Evolutionary conservation across 2,888 invertebrate species (phyloP).

Genomic region (Smittia aterrima): DNA sequence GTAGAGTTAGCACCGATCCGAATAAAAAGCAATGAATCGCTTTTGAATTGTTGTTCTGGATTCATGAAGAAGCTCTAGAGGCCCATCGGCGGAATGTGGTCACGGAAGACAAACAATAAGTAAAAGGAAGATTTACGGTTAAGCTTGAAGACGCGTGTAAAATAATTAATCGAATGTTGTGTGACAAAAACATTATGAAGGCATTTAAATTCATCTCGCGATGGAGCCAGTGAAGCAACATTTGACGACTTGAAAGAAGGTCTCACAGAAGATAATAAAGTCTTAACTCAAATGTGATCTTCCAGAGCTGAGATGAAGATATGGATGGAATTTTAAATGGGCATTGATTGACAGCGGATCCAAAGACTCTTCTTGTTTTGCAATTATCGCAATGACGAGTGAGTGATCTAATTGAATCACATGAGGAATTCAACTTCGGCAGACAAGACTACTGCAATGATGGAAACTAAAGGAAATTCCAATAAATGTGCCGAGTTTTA

Average conservation of each 20-base stretch:
- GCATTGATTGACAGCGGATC: not conserved
- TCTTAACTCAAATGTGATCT: not conserved
- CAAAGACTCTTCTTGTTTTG: not conserved
- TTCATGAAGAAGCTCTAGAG: not conserved
- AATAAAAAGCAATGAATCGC: not conserved
- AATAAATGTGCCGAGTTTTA: not conserved
- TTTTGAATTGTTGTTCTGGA: constrained; percentile 18
- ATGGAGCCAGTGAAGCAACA: not conserved
- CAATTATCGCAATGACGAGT: not conserved
- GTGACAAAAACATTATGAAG: constrained; percentile 21
- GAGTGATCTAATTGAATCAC: not conserved
- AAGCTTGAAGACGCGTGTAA: constrained; percentile 14
- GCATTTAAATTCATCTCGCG: not conserved
- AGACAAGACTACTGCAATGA: not conserved
- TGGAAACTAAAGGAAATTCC: not conserved
- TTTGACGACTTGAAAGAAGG: too few relatives aligned
- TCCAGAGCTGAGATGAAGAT: not conserved
- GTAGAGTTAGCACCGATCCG: constrained; percentile 25
- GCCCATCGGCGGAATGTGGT: not conserved
- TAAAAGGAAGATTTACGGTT: constrained; percentile 23
- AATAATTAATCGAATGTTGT: constrained; percentile 23
- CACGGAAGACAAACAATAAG: not conserved
- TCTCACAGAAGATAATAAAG: too few relatives aligned
- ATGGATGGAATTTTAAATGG: not conserved
- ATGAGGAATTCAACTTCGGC: not conserved